Base-by-base conservation (phyloP, 2,888 invertebrate genomes). In the Nemoura dubitans region DNA sequence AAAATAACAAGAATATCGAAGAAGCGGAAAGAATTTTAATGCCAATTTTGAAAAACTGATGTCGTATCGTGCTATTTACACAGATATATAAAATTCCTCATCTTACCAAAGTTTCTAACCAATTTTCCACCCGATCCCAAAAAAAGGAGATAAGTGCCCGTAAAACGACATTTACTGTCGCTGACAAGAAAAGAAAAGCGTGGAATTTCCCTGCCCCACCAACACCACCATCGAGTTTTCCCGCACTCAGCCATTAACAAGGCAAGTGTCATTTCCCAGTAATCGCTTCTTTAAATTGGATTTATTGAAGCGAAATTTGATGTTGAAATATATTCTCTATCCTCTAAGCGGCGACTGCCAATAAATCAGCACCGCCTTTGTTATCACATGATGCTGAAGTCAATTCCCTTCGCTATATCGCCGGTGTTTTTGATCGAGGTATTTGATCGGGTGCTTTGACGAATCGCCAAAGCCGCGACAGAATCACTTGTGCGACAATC, bases 271-370 rank as follows among this genome's bases (percentile, higher is more conserved):
- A 76, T 84, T 43, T 26, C 78, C 78, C 25, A 16, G 84, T 84
- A 84, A 84, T 76, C 84, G 84, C 6, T 76, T 28, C 84, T 28
- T 14, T 14, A 84, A 84, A 84, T 84, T 84, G 84, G 76, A 84
- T 84, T 27, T 29, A 59, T 84, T 76, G 59, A 29, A 76, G 84
- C 84, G 29, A 25, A 81, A 81, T 29, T 81, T 81, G 30, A 59
- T 59, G 10, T 59, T 59, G 59, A 59, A 59, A 59, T 59, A 59
- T 59, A 59, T 21, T 59, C 59, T 10, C 59, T 21, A 10, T 59
- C 59, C 59, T 7, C 10, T 36, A 36, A 59, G 59, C 3, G 59
- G 14, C 59, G 10, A 16, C 21, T 21, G 59, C 59, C 21, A 1
- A 21, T 59, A 59, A 59, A 59, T 59, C 59, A 59, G 21, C 16